A percentile compares a stretch with the other conserved stretches of the same genome.
phyloP scores from a whole-genome alignment of 2,113 vertebrate species.

The Macrotus californicus region DNA sequence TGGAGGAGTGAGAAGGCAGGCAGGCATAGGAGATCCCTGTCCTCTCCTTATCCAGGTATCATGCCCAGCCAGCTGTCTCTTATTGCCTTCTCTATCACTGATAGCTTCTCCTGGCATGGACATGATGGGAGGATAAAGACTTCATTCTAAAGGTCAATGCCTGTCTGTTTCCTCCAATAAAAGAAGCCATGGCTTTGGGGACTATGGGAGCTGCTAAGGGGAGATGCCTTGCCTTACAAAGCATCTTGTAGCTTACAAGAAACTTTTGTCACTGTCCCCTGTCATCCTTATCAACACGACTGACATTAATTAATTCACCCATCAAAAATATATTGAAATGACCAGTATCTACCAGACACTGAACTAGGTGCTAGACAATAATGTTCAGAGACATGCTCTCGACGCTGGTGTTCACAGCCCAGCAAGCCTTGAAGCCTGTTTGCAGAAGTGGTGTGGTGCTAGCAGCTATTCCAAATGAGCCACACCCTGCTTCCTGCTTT shows the following conservation, averaged over 20 bases:
- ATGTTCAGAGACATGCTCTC: neutral
- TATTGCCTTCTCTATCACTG: conserved; percentile 40
- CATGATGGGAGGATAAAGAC: conserved; percentile 38
- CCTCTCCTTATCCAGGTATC: conserved; percentile 48
- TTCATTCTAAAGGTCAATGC: conserved; percentile 35
- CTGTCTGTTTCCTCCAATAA: conserved; percentile 28
- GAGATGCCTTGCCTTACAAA: neutral
- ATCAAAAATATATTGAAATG: conserved; percentile 23
- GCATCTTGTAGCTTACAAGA: neutral
- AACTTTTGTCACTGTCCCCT: neutral
- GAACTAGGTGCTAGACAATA: neutral
- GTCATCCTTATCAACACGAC: neutral
- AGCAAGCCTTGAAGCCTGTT: neutral
- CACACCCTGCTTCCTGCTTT: neutral
- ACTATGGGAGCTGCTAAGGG: neutral
- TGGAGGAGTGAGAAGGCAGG: neutral
- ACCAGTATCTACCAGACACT: neutral
- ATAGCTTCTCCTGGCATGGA: conserved; percentile 15
- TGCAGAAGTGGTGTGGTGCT: neutral
- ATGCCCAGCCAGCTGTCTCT: conserved; percentile 54
- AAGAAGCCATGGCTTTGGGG: neutral
- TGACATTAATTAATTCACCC: neutral
- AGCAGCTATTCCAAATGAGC: neutral
- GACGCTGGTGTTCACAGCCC: neutral
- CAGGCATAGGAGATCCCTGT: neutral